These are phyloP conservation scores for Icerya purchasi DNA, from an alignment of 2,888 invertebrate species.

Conservation along the genomic window DNA sequence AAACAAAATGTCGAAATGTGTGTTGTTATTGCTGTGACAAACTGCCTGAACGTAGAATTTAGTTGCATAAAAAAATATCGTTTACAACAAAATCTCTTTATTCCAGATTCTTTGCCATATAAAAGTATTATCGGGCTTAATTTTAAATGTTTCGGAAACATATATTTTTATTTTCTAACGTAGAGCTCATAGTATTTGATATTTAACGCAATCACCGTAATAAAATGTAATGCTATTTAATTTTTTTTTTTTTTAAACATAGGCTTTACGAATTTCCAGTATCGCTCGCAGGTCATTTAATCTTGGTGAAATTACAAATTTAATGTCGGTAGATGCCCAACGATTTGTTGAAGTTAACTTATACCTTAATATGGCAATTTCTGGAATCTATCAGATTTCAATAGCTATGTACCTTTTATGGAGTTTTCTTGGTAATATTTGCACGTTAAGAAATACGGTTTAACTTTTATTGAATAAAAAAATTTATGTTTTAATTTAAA, in stretches of 20 bases:
- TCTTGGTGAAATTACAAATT: constrained; percentile 30
- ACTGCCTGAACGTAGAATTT: too few relatives aligned
- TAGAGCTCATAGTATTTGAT: too few relatives aligned
- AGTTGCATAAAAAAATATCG: too few relatives aligned
- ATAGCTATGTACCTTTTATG: constrained; percentile 32
- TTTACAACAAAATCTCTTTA: too few relatives aligned
- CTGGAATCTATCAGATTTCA: constrained; percentile 32
- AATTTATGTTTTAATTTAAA: not conserved
- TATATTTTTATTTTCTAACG: too few relatives aligned
- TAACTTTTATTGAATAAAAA: not conserved
- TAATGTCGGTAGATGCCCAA: constrained; percentile 31
- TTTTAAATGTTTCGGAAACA: too few relatives aligned
- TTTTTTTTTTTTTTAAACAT: constrained; percentile 4
- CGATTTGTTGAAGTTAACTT: constrained; percentile 27
- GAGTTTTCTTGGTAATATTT: constrained; percentile 23
- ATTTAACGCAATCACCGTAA: too few relatives aligned
- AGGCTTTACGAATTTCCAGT: constrained; percentile 25
- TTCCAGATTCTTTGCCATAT: too few relatives aligned
- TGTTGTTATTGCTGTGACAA: too few relatives aligned
- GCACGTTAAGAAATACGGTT: not conserved
- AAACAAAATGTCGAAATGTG: too few relatives aligned
- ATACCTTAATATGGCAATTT: constrained; percentile 30
- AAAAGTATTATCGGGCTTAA: too few relatives aligned
- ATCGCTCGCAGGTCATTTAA: constrained; percentile 26
- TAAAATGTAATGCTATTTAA: too few relatives aligned